Conservation (phyloP, 1,140 invertebrate genomes). For the Drosophila burlai region DNA sequence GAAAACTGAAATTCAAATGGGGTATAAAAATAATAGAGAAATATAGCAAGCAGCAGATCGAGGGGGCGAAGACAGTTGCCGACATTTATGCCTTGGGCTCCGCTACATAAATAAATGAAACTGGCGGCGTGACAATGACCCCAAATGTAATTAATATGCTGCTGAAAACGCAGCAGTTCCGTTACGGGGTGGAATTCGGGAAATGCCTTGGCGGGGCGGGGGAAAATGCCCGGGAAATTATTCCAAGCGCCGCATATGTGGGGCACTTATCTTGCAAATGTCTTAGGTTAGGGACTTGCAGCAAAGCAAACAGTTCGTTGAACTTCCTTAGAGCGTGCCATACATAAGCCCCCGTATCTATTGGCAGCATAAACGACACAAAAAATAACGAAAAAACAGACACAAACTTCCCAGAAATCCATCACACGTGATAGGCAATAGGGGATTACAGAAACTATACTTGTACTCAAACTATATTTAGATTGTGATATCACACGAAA, state of each 20-base stretch:
- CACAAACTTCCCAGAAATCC: conserved; percentile 52
- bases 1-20: conserved; percentile 6
- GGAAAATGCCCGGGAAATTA: conserved; percentile 40
- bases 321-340: conserved; percentile 77
- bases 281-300: conserved; percentile 61
- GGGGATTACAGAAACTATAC: conserved; percentile 50
- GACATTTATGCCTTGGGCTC: conserved; percentile 52
- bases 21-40: conserved; percentile 15
- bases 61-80: conserved; percentile 56
- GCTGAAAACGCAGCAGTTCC: conserved; percentile 68
- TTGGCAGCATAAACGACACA: conserved; percentile 5
- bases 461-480: conserved; percentile 27
- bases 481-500: conserved; percentile 17
- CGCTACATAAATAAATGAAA: conserved; percentile 73
- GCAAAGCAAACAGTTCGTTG: conserved; percentile 73
- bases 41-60: not conserved
- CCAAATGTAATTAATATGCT: conserved; percentile 79
- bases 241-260: conserved; percentile 56
- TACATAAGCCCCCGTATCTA: conserved; percentile 24
- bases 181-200: conserved; percentile 47
- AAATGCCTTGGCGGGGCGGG: conserved; percentile 4
- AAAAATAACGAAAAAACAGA: conserved; percentile 32
- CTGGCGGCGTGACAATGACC: conserved; percentile 73
- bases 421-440: conserved; percentile 38
- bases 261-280: conserved; percentile 67